phyloP scores from a whole-genome alignment of 2,113 vertebrate species.

The Synchiropus splendidus region DNA sequence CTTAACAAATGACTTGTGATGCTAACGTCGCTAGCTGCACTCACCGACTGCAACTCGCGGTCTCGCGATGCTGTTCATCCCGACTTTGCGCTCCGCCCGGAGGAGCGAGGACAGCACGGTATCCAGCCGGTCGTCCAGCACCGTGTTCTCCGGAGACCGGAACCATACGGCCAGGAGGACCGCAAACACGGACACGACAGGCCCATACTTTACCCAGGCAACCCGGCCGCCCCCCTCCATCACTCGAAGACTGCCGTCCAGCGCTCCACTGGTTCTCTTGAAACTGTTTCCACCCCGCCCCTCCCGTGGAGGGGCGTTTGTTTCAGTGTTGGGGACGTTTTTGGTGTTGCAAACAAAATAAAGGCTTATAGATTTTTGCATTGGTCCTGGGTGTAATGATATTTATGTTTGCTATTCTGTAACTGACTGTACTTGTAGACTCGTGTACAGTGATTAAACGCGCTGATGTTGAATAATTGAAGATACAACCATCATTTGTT shows the following conservation, averaged over 20 bases:
- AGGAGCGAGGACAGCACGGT: conserved; percentile 68
- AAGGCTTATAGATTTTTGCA: too few relatives aligned
- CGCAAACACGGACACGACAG: conserved; percentile 53
- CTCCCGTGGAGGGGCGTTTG: conserved; percentile 1
- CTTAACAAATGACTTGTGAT: background rate
- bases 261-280: background rate
- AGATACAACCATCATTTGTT: too few relatives aligned
- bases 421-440: too few relatives aligned
- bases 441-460: too few relatives aligned
- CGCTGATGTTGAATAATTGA: too few relatives aligned
- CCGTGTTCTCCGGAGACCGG: conserved; percentile 41
- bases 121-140: conserved; percentile 64
- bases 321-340: background rate
- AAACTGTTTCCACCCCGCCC: too few relatives aligned
- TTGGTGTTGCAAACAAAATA: too few relatives aligned
- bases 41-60: conserved; percentile 71
- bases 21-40: conserved; percentile 16
- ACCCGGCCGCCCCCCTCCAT: conserved; percentile 44
- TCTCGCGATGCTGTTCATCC: conserved; percentile 42
- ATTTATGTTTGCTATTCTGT: too few relatives aligned
- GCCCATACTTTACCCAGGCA: conserved; percentile 57
- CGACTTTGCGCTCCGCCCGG: conserved; percentile 69
- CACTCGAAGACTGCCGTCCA: background rate
- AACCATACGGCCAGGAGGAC: conserved; percentile 65
- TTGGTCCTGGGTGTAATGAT: too few relatives aligned